Conservation (phyloP, 1,140 invertebrate species). For the Habropoda laboriosa region DNA sequence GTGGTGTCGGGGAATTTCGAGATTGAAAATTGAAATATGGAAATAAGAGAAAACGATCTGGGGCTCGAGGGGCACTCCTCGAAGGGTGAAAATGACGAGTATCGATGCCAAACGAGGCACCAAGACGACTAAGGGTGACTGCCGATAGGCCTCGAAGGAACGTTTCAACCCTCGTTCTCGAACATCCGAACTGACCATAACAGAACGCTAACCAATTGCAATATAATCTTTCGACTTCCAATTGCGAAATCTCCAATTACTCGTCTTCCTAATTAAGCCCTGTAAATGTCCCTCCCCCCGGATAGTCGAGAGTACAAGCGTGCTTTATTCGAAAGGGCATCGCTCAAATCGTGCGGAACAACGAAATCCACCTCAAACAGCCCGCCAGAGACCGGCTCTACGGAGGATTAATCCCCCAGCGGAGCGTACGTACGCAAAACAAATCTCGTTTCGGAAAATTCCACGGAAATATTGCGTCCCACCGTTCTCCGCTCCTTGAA, state of each 20-base stretch:
- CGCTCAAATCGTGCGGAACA: background rate
- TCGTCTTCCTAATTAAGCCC: too few species aligned
- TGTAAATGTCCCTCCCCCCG: too few species aligned
- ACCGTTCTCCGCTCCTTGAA: background rate
- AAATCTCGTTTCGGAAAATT: constrained; percentile 11
- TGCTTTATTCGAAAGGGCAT: background rate
- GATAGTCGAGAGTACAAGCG: too few species aligned
- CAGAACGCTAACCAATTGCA: too few species aligned
- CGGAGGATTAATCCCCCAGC: background rate
- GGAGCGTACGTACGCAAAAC: background rate
- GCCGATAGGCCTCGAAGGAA: too few species aligned
- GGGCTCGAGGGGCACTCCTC: background rate
- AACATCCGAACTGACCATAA: too few species aligned
- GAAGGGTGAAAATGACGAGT: constrained; percentile 21
- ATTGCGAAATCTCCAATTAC: too few species aligned
- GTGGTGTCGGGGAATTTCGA: constrained; percentile 68
- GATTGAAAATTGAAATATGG: constrained; percentile 75
- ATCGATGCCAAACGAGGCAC: constrained; percentile 33
- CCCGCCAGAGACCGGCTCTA: background rate
- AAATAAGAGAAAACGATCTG: constrained; percentile 70
- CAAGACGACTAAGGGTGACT: background rate
- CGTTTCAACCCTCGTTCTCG: too few species aligned
- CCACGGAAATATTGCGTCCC: constrained; percentile 7
- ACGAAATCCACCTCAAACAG: constrained; percentile 6
- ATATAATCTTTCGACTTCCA: too few species aligned